Evolutionary conservation across 2,888 invertebrate species (phyloP).

Genomic region (Subacronicta megacephala): DNA sequence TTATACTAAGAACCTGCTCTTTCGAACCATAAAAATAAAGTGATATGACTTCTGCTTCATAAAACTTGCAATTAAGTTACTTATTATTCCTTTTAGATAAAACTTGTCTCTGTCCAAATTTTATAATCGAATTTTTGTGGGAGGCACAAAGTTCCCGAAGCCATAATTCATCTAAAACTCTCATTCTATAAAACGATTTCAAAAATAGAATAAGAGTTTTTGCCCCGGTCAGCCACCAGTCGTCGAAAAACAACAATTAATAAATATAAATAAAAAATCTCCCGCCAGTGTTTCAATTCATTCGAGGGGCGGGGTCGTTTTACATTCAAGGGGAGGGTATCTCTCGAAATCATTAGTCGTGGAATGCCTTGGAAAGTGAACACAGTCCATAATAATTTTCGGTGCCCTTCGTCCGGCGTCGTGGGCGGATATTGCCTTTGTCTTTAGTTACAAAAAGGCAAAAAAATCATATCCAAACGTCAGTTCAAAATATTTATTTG

Average conservation of each 20-base stretch:
- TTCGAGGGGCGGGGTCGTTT: slow-evolving; percentile 86
- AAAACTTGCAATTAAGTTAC: slow-evolving; percentile 48
- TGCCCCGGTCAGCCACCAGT: slow-evolving; percentile 75
- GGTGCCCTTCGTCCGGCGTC: slow-evolving; percentile 78
- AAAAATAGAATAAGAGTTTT: slow-evolving; percentile 61
- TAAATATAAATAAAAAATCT: slow-evolving; percentile 78
- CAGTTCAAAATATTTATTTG: slow-evolving; percentile 85
- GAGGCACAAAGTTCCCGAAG: slow-evolving; percentile 50
- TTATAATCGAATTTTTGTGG: slow-evolving; percentile 51
- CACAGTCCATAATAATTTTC: slow-evolving; percentile 85
- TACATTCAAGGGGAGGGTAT: slow-evolving; percentile 89
- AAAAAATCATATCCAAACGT: slow-evolving; percentile 76
- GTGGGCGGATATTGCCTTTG: slow-evolving; percentile 87
- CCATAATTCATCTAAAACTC: slow-evolving; percentile 57
- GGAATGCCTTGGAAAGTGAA: slow-evolving; percentile 84
- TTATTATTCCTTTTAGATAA: slow-evolving; percentile 23
- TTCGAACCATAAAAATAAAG: slow-evolving; percentile 32
- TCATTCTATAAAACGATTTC: slow-evolving; percentile 55
- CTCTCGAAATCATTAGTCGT: slow-evolving; percentile 87
- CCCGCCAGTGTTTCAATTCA: slow-evolving; percentile 87
- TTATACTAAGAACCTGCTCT: slow-evolving; percentile 46
- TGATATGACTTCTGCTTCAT: slow-evolving; percentile 33
- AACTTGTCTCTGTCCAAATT: slow-evolving; percentile 44
- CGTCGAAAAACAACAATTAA: slow-evolving; percentile 87
- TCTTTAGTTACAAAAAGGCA: slow-evolving; percentile 80